These are phyloP conservation scores for Delphinapterus leucas DNA, from an alignment of 2,113 vertebrate species.

Conservation along the genomic window DNA sequence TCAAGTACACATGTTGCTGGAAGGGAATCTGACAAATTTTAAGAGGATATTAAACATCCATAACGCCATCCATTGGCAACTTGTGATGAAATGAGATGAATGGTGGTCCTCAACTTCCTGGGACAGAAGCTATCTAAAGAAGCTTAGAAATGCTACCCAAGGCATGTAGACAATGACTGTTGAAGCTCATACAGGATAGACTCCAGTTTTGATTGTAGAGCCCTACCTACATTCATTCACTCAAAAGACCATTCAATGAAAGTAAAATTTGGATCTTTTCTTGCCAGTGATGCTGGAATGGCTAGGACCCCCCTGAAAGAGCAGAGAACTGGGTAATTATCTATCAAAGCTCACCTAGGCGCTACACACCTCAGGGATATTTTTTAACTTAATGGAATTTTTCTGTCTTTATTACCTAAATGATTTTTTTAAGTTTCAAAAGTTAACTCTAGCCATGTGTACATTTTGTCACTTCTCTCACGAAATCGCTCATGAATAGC, in stretches of 20 bases:
- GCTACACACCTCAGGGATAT: background rate
- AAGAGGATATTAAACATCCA: background rate
- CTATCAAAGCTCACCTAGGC: background rate
- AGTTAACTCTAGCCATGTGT: slow-evolving; percentile 28
- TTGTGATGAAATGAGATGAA: background rate
- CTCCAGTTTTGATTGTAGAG: background rate
- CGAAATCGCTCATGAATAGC: slow-evolving; percentile 32
- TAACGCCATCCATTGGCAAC: background rate
- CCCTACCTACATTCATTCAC: background rate
- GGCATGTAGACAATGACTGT: background rate
- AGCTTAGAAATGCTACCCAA: background rate
- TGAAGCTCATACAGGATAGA: background rate
- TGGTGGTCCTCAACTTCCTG: background rate
- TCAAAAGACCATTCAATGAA: background rate
- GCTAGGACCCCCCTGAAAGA: background rate
- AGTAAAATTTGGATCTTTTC: background rate
- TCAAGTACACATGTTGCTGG: background rate
- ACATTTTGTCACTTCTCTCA: slow-evolving; percentile 42
- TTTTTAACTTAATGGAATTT: slow-evolving; percentile 2
- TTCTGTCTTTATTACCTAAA: background rate
- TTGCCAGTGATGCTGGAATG: background rate
- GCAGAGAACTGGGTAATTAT: slow-evolving; percentile 21
- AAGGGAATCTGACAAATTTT: background rate
- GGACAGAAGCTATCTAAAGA: background rate
- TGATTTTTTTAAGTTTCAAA: background rate